Conservation (phyloP, 2,797 vertebrate genomes). For the Anomalospiza imberbis region DNA sequence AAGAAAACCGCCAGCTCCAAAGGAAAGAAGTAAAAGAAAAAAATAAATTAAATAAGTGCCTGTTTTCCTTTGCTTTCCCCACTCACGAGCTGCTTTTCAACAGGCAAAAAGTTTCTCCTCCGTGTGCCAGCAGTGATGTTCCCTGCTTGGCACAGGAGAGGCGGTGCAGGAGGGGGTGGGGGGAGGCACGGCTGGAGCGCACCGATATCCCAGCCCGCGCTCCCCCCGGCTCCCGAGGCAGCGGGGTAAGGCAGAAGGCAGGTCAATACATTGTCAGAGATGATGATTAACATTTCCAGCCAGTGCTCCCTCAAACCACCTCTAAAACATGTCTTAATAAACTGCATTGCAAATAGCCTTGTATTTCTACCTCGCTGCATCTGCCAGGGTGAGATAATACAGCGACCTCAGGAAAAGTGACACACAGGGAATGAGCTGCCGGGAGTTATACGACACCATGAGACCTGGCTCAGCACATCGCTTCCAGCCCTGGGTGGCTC, state of each 20-base stretch:
- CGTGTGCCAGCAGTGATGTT: background rate
- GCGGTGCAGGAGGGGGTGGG: background rate
- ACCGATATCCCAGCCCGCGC: background rate
- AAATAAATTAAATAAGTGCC: background rate
- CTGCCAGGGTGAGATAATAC: constrained; percentile 67
- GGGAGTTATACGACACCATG: background rate
- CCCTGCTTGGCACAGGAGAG: background rate
- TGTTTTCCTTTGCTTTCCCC: background rate
- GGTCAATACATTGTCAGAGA: constrained; percentile 6
- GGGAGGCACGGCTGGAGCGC: background rate
- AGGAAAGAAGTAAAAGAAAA: no score
- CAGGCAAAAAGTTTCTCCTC: background rate
- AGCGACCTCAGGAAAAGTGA: constrained; percentile 45
- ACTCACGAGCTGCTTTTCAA: background rate
- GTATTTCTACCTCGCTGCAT: constrained; percentile 55
- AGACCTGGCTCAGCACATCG: constrained; percentile 18
- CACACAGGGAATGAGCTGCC: constrained; percentile 27
- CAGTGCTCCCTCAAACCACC: constrained; percentile 35
- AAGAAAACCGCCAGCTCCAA: background rate
- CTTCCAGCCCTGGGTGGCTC: background rate
- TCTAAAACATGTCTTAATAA: constrained; percentile 66
- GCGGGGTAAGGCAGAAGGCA: background rate
- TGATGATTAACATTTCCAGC: constrained; percentile 60
- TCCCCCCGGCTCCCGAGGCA: background rate
- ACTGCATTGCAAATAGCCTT: constrained; percentile 54